Evolutionary conservation across 2,888 invertebrate species (phyloP).

Genomic region (Eledone cirrhosa): DNA sequence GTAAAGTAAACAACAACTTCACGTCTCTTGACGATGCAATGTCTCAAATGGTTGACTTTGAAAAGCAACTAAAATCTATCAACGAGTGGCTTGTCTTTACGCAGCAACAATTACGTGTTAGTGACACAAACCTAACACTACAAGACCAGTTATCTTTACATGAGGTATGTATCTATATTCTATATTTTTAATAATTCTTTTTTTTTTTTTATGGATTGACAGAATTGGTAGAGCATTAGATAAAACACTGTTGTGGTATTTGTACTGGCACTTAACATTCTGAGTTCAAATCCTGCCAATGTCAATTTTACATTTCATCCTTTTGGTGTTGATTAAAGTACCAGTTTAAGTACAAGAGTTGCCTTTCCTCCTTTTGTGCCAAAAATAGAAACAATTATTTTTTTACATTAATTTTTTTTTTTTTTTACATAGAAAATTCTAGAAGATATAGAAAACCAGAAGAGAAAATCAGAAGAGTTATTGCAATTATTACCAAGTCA

Average conservation of each 20-base stretch:
- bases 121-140: slow-evolving; percentile 51
- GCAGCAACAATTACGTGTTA: slow-evolving; percentile 66
- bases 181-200: too few species aligned
- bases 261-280: too few species aligned
- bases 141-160: slow-evolving; percentile 53
- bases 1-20: slow-evolving; percentile 49
- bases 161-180: slow-evolving; percentile 45
- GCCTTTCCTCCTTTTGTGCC: too few species aligned
- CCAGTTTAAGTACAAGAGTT: too few species aligned
- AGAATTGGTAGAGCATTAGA: too few species aligned
- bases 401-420: background rate
- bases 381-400: too few species aligned
- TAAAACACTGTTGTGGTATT: too few species aligned
- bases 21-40: slow-evolving; percentile 88
- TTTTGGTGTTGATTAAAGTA: too few species aligned
- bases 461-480: slow-evolving; percentile 48
- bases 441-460: slow-evolving; percentile 53
- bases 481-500: slow-evolving; percentile 45
- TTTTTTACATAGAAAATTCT: slow-evolving; percentile 49
- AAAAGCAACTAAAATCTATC: slow-evolving; percentile 90
- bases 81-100: slow-evolving; percentile 90
- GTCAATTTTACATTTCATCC: too few species aligned
- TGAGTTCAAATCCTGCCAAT: too few species aligned
- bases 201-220: too few species aligned
- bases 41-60: slow-evolving; percentile 96